Base-by-base conservation (phyloP, 2,797 vertebrate species). In the Mycteria americana region DNA sequence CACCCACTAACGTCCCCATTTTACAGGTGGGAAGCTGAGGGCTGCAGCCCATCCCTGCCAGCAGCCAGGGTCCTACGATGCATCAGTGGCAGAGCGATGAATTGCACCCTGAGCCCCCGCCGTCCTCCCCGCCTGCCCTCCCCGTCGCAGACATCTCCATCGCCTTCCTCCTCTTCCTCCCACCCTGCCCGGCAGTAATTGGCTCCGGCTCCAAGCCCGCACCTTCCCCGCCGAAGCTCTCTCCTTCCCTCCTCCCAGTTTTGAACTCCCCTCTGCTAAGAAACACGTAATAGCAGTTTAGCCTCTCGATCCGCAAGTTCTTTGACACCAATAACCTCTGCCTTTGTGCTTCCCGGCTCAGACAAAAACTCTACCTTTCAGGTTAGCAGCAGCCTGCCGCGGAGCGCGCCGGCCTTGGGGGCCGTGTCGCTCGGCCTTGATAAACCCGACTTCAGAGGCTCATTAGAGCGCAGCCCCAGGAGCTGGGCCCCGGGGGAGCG, bases 251-350 rank as follows among this genome's bases (percentile, higher is more conserved):
- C 77, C 91, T 65, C 86, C 39, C 2, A 2, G 14, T 18, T 84
- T 46, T 68, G 70, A 65, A 31, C 63, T 80, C 88, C 92, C 68
- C 82, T 63, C 53, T 5, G 50, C 68, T 11, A 3, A n/a, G 46
- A 15, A 46, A 57, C 59, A 37, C 4, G 27, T 2, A 72, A 90
- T 23, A 23, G 33, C 90, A 53, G 90, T 91, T 97, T 83, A 92
- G 82, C 96, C 93, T 35, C 67, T 5, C 74, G 3, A 67, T 74
- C 94, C 9, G 90, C 68, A 43, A 85, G 92, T 77, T 95, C 94
- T 94, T 24, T 95, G 97, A 97, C 97, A 96, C 95, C 63, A 72
- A 85, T 96, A 95, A 97, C 97, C 97, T 97, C 94, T 93, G 95
- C 23, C 95, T 97, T 95, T 97, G 95, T 79, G 94, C 85, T 75